These are phyloP conservation scores for Centruroides sculpturatus DNA, from an alignment of 1,140 invertebrate genomes.

Conservation along the genomic window DNA sequence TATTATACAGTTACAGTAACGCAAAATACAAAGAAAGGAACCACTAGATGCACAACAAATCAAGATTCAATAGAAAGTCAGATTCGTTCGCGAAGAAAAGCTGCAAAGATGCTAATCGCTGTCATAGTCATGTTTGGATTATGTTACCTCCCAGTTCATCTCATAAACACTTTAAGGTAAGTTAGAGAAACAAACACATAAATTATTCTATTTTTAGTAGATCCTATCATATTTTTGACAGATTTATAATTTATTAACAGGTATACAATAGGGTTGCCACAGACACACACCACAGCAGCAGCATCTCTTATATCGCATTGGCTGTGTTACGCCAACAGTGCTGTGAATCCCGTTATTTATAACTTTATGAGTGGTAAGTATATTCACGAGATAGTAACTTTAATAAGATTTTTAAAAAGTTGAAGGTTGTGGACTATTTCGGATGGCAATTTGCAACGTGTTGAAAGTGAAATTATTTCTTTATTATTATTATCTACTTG, in stretches of 20 bases:
- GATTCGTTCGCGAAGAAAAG: constrained; percentile 61
- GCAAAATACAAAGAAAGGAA: constrained; percentile 3
- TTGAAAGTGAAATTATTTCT: too few species aligned
- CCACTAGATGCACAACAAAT: constrained; percentile 1
- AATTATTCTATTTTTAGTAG: too few species aligned
- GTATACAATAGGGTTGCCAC: constrained; percentile 40
- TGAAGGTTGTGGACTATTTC: too few species aligned
- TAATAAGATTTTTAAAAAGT: not conserved
- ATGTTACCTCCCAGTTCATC: constrained; percentile 76
- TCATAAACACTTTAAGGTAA: constrained; percentile 64
- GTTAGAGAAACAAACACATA: not conserved
- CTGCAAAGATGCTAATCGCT: constrained; percentile 80
- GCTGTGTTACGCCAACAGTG: constrained; percentile 70
- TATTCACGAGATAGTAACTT: too few species aligned
- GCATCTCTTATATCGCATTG: constrained; percentile 54
- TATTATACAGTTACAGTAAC: not conserved
- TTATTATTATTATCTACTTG: too few species aligned
- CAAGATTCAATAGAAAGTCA: constrained; percentile 30
- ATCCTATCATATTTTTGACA: too few species aligned
- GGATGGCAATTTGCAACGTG: too few species aligned
- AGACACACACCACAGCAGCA: constrained; percentile 42
- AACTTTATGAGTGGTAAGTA: constrained; percentile 84
- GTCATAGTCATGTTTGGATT: constrained; percentile 76
- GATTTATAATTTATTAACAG: constrained; percentile 32
- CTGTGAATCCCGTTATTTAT: constrained; percentile 79